Evolutionary conservation across 1,140 invertebrate genomes (phyloP).

Genomic region (Neuroterus valhalla): DNA sequence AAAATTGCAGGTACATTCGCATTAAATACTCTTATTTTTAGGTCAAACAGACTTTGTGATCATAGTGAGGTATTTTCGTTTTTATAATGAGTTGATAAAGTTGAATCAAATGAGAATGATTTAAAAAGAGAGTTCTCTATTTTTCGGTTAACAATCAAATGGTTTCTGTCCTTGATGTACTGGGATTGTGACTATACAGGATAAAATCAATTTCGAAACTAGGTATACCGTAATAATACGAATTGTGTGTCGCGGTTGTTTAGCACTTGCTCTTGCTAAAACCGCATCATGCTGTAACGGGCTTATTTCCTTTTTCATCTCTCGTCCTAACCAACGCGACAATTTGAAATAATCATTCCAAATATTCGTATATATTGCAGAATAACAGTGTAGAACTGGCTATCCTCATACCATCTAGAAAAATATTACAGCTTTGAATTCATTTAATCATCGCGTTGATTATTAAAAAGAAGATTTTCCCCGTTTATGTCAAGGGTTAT

Average conservation of each 20-base stretch:
- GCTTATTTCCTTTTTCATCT: slow-evolving; percentile 8
- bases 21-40: too few species aligned
- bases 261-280: not conserved
- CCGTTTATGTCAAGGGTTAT: too few species aligned
- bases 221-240: slow-evolving; percentile 5
- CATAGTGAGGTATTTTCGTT: too few species aligned
- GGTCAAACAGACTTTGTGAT: too few species aligned
- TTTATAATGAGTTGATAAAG: too few species aligned
- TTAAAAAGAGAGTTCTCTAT: not conserved
- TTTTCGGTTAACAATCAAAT: not conserved
- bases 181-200: not conserved
- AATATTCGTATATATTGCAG: not conserved
- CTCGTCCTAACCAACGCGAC: not conserved
- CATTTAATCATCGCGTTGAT: too few species aligned
- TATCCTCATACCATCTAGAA: too few species aligned
- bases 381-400: too few species aligned
- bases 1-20: too few species aligned
- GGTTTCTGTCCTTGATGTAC: not conserved
- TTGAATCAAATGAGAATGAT: not conserved
- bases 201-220: not conserved
- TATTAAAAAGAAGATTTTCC: too few species aligned
- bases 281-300: slow-evolving; percentile 16
- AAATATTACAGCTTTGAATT: too few species aligned
- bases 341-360: slow-evolving; percentile 16
- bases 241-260: slow-evolving; percentile 27